Percentiles rank a stretch among this genome's conserved stretches.
These are phyloP conservation scores for Asobara japonica DNA, from an alignment of 1,140 invertebrate species.

Conservation along the genomic window DNA sequence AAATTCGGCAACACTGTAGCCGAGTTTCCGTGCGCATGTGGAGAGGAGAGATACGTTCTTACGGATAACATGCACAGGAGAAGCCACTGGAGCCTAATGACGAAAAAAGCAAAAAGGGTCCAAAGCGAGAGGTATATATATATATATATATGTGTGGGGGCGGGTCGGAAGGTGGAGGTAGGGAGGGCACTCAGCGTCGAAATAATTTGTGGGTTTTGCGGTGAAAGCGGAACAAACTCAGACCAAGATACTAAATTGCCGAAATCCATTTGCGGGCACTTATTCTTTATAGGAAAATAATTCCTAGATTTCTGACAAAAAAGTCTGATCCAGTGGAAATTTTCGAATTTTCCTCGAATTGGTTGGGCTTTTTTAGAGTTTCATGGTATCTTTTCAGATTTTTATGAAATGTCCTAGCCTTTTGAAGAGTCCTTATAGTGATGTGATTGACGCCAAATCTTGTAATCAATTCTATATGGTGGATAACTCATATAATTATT, in stretches of 20 bases:
- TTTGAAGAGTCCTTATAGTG: no score
- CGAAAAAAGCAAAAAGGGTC: background rate
- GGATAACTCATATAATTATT: no score
- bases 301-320: background rate
- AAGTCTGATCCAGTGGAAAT: no score
- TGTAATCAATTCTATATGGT: no score
- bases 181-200: background rate
- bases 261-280: background rate
- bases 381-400: no score
- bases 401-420: no score
- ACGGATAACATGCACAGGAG: background rate
- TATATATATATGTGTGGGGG: background rate
- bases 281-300: background rate
- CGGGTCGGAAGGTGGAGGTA: background rate
- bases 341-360: no score
- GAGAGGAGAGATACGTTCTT: background rate
- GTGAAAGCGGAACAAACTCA: conserved; percentile 22
- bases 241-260: background rate
- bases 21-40: no score
- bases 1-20: no score
- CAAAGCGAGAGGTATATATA: background rate
- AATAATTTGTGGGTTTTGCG: conserved; percentile 11
- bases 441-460: no score
- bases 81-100: background rate
- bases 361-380: no score